A percentile compares a stretch with the other conserved stretches of the same genome.
Conservation (phyloP, 1,140 invertebrate species). For the Teleogryllus occipitalis region DNA sequence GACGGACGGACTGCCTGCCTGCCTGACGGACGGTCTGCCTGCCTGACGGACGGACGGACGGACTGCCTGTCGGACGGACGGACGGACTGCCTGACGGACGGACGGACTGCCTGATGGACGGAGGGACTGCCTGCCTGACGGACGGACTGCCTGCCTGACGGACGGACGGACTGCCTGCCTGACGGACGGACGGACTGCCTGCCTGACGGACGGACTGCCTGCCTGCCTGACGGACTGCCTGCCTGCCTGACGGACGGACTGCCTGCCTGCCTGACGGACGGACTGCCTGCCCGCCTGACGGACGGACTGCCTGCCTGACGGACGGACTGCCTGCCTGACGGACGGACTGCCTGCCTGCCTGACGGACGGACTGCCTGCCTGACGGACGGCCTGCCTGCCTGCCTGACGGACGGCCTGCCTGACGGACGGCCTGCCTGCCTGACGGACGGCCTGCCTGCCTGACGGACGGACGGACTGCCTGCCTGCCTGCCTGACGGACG, state of each 20-base stretch:
- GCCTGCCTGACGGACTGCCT: not conserved
- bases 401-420: too few relatives aligned
- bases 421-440: too few relatives aligned
- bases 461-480: too few relatives aligned
- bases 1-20: constrained; percentile 16
- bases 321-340: constrained; percentile 13
- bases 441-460: too few relatives aligned
- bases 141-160: not conserved
- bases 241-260: not conserved
- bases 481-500: too few relatives aligned
- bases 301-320: constrained; percentile 13
- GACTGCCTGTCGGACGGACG: too few relatives aligned
- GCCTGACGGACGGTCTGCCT: constrained; percentile 16
- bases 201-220: not conserved
- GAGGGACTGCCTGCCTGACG: not conserved
- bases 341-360: constrained; percentile 15
- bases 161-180: not conserved
- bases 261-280: not conserved
- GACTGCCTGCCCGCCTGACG: constrained; percentile 12
- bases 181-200: not conserved
- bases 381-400: too few relatives aligned
- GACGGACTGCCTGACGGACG: too few relatives aligned
- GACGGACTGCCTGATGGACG: constrained; percentile 8
- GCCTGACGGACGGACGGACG: constrained; percentile 13
- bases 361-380: constrained; percentile 10